Percentiles rank a stretch among this genome's conserved stretches.
Conservation (phyloP, 2,797 vertebrate species). For the Rallus crepitans region DNA sequence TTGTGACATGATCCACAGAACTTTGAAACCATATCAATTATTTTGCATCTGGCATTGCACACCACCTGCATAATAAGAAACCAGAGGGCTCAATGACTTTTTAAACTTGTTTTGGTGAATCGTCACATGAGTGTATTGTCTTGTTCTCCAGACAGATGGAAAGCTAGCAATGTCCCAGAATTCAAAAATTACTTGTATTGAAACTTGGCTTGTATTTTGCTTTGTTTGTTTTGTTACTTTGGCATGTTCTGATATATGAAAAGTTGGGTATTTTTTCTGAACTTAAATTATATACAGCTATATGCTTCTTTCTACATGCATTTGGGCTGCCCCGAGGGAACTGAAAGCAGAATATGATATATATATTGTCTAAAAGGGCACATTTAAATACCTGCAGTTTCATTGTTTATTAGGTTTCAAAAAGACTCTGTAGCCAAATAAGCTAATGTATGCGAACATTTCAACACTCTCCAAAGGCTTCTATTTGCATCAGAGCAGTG, state of each 20-base stretch:
- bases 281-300: not conserved
- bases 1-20: slow-evolving; percentile 3
- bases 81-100: slow-evolving; percentile 9
- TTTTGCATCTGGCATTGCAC: slow-evolving; percentile 42
- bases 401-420: not conserved
- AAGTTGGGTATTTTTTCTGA: not conserved
- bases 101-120: not conserved
- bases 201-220: not conserved
- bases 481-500: not conserved
- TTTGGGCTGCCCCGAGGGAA: not conserved
- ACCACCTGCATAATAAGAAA: slow-evolving; percentile 40
- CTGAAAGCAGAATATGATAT: not conserved
- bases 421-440: not conserved
- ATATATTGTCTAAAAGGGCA: slow-evolving; percentile 29
- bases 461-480: not conserved
- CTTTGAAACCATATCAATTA: slow-evolving; percentile 12
- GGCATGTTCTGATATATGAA: not conserved
- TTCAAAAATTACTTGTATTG: not conserved
- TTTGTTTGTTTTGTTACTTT: not conserved
- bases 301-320: not conserved
- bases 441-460: not conserved
- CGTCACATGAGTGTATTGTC: not conserved
- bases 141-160: slow-evolving; percentile 5
- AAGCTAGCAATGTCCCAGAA: not conserved
- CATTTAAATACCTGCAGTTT: slow-evolving; percentile 3